A percentile compares a stretch with the other conserved stretches of the same genome.
Evolutionary conservation across 2,888 invertebrate genomes (phyloP).

Genomic region (Sarcophaga variegata): DNA sequence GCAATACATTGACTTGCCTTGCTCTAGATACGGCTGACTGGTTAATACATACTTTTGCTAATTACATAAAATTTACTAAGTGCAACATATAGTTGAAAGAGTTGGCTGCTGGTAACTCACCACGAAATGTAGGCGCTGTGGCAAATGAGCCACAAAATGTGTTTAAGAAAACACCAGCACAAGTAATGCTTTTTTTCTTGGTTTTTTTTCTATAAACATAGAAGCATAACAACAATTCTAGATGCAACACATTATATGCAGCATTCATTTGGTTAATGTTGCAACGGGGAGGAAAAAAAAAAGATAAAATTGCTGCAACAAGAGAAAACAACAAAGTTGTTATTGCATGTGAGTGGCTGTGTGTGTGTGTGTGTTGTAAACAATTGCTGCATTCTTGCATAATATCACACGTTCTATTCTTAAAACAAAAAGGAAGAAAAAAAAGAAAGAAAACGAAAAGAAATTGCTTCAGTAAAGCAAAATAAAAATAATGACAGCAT

Average conservation of each 20-base stretch:
- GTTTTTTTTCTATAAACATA: conserved; percentile 1
- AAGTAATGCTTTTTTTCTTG: background rate
- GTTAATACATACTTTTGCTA: conserved; percentile 66
- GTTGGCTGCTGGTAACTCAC: conserved; percentile 21
- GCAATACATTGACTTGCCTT: background rate
- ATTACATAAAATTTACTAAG: conserved; percentile 68
- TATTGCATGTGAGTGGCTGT: background rate
- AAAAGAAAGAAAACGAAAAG: background rate
- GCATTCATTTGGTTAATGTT: background rate
- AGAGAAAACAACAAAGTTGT: conserved; percentile 15
- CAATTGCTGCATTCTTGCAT: conserved; percentile 72
- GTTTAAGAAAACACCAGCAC: conserved; percentile 65
- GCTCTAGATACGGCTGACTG: conserved; percentile 45
- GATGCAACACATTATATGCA: too few species aligned
- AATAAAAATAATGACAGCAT: conserved; percentile 22
- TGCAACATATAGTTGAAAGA: conserved; percentile 40
- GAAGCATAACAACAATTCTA: conserved; percentile 29
- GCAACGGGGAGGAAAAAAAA: conserved; percentile 16
- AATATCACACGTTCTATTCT: conserved; percentile 69
- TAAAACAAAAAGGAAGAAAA: conserved; percentile 16
- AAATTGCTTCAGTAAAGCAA: background rate
- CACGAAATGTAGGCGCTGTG: conserved; percentile 64
- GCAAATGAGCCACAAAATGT: conserved; percentile 69
- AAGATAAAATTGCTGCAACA: conserved; percentile 30
- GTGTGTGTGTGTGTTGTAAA: conserved; percentile 57